Evolutionary conservation across 2,888 invertebrate genomes (phyloP).

Genomic region (Anticlea derivata): DNA sequence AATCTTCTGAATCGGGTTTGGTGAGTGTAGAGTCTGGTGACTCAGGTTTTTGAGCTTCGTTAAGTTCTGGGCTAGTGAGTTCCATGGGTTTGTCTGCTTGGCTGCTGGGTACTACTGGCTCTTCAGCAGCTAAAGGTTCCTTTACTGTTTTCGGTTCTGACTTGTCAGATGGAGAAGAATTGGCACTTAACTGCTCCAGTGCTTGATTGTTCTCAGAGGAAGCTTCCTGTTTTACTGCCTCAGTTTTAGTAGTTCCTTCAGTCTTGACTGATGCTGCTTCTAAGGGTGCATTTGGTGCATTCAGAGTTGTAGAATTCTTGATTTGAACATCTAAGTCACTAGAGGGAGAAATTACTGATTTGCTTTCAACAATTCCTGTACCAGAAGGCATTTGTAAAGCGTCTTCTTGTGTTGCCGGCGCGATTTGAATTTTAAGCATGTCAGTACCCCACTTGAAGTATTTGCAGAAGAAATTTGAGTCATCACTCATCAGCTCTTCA

Average conservation of each 20-base stretch:
- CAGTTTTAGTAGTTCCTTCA: conserved; percentile 14
- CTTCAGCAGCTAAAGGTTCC: conserved; percentile 6
- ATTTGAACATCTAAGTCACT: conserved; percentile 30
- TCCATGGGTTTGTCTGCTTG: conserved; percentile 17
- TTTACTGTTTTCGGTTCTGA: background rate
- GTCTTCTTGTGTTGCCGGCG: conserved; percentile 25
- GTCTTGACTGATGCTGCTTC: conserved; percentile 3
- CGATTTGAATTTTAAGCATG: conserved; percentile 40
- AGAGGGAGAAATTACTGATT: conserved; percentile 6
- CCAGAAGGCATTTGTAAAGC: conserved; percentile 16
- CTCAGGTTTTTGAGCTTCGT: conserved; percentile 3
- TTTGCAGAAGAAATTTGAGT: conserved; percentile 67
- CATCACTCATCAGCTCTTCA: conserved; percentile 48
- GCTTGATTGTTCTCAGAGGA: conserved; percentile 22
- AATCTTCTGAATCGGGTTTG: conserved; percentile 20
- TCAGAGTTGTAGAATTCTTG: conserved; percentile 12
- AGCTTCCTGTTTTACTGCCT: conserved; percentile 17
- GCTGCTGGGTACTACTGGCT: conserved; percentile 8
- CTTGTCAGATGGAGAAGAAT: conserved; percentile 14
- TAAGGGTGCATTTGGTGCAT: conserved; percentile 1
- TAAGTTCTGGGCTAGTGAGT: conserved; percentile 5
- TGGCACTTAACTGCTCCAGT: conserved; percentile 10
- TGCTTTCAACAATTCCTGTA: conserved; percentile 11
- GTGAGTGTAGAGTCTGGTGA: conserved; percentile 11
- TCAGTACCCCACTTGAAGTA: conserved; percentile 68